These are phyloP conservation scores for Platichthys stellatus DNA, from an alignment of 2,113 vertebrate species.

Conservation along the genomic window DNA sequence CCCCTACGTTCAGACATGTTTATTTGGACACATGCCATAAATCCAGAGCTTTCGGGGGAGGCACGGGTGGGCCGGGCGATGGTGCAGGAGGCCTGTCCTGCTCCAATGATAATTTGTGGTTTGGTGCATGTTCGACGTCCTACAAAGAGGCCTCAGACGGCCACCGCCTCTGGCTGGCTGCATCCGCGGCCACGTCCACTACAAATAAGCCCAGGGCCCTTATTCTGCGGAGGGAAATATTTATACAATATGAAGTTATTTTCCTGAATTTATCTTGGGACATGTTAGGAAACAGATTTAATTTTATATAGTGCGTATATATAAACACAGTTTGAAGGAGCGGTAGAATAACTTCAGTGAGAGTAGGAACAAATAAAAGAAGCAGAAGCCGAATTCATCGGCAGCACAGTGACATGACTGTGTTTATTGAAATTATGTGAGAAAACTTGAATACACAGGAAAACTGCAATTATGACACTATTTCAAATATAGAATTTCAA, in stretches of 20 bases:
- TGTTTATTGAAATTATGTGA: not conserved
- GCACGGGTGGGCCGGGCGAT: slow-evolving; percentile 45
- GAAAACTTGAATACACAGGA: not conserved
- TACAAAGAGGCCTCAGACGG: slow-evolving; percentile 91
- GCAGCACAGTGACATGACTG: not conserved
- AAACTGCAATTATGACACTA: too few species aligned
- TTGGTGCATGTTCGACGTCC: slow-evolving; percentile 86
- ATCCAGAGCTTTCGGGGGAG: slow-evolving; percentile 75
- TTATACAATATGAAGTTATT: slow-evolving; percentile 66
- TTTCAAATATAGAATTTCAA: too few species aligned
- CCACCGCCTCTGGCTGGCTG: slow-evolving; percentile 80
- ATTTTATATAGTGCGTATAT: slow-evolving; percentile 35
- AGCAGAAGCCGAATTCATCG: not conserved
- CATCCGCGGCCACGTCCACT: slow-evolving; percentile 83
- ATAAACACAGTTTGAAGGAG: slow-evolving; percentile 36
- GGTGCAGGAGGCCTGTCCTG: slow-evolving; percentile 80
- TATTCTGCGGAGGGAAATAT: slow-evolving; percentile 69
- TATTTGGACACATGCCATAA: slow-evolving; percentile 90
- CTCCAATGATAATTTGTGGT: slow-evolving; percentile 93
- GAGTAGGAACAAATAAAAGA: slow-evolving; percentile 14
- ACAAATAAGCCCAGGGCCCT: slow-evolving; percentile 74
- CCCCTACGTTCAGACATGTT: slow-evolving; percentile 76
- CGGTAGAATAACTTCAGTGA: slow-evolving; percentile 24
- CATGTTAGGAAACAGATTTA: slow-evolving; percentile 44
- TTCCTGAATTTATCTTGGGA: slow-evolving; percentile 66